phyloP scores from a whole-genome alignment of 2,888 invertebrate genomes.

The Apomyelois bistriatella region DNA sequence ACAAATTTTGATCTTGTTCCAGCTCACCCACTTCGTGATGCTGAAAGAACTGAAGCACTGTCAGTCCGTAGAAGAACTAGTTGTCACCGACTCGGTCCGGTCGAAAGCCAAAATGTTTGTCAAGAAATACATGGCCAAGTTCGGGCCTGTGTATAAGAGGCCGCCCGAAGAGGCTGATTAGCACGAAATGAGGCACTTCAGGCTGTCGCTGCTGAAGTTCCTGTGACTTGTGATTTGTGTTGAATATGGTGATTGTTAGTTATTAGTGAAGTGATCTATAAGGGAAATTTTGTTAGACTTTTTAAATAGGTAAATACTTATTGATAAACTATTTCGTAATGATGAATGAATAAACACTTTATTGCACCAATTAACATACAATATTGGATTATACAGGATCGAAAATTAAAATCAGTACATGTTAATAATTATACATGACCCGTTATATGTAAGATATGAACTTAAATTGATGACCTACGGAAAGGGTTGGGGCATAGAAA shows the following conservation, averaged over 20 bases:
- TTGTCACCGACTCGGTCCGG: conserved; percentile 94
- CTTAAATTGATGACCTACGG: no score
- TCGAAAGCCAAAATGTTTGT: conserved; percentile 97
- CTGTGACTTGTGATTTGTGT: conserved; percentile 1
- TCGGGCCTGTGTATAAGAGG: conserved; percentile 88
- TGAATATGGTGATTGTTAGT: not conserved
- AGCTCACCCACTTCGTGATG: conserved; percentile 97
- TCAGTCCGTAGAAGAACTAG: conserved; percentile 89
- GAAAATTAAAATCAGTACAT: no score
- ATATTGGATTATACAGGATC: no score
- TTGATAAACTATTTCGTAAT: no score
- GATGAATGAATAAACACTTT: no score
- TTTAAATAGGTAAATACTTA: no score
- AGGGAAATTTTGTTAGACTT: no score
- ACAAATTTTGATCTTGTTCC: conserved; percentile 22
- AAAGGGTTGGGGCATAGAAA: no score
- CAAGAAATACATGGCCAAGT: conserved; percentile 97
- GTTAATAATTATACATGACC: no score
- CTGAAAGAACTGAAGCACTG: conserved; percentile 96
- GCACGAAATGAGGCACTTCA: conserved; percentile 26
- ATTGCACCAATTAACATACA: no score
- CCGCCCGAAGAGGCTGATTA: conserved; percentile 83
- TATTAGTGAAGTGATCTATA: not conserved
- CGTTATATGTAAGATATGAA: no score
- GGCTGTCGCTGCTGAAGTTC: conserved; percentile 16